Base-by-base conservation (phyloP, 2,113 vertebrate genomes). In the Microcebus lehilahytsara region DNA sequence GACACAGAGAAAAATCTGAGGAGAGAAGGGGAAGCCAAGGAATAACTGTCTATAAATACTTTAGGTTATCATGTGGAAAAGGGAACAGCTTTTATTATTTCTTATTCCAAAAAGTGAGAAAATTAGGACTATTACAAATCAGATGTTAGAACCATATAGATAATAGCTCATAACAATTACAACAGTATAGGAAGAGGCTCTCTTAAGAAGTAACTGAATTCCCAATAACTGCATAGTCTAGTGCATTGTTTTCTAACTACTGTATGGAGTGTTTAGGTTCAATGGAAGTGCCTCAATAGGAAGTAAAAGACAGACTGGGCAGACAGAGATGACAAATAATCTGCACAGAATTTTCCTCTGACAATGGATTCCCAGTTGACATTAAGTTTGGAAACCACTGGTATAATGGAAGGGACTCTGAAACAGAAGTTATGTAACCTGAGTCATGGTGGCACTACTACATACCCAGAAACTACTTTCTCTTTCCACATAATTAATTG, bases 281-380 rank as follows among this genome's bases (percentile, higher is more conserved):
- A 74, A 90, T 25, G 9, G 20, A 69, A 92, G 37, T 62, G n/a
- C 25, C 56, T 93, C 67, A 86, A 49, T 5, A 78, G 69, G 67
- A 96, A 95, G n/a, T 51, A 88, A 93, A 91, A 85, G 74, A 81
- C n/a, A 75, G 37, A 78, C 7, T 83, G 77, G 7, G 23, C 23
- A 74, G 37, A 62, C 3, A 62, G 37, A 62, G 19, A 71, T 67
- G 58, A 95, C 20, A 86, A 89, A 66, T 34, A 74, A n/a, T 72
- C 51, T 75, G 58, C 8, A 37, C 0, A 71, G 42, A 78, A 58
- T 78, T 80, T 85, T 79, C n/a, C 34, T 75, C 60, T 75, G 80
- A 77, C 60, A 78, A 72, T 1, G 51, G 56, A 46, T n/a, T 88
- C 51, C 42, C 53, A 46, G 66, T 3, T 84, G 58, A 85, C 40